These are phyloP conservation scores for Dicerorhinus sumatrensis DNA, from an alignment of 2,113 vertebrate species.

Conservation along the genomic window DNA sequence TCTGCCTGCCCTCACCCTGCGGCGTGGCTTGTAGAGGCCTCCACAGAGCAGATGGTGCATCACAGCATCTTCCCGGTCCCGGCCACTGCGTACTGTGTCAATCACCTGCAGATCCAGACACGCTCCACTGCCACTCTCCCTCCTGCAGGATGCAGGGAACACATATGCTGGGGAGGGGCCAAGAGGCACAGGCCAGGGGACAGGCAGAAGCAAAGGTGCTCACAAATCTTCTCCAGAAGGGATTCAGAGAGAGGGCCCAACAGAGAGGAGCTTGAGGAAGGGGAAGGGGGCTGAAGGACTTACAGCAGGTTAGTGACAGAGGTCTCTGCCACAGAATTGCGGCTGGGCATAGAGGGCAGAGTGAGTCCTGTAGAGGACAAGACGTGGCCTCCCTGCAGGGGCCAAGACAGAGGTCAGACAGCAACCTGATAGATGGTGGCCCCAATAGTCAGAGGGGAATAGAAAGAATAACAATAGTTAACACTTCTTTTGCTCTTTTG, in stretches of 20 bases:
- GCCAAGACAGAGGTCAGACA: conserved; percentile 50
- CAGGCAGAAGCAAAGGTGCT: background rate
- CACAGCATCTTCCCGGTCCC: conserved; percentile 94
- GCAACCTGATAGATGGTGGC: background rate
- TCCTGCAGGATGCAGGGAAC: conserved; percentile 83
- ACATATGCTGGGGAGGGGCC: background rate
- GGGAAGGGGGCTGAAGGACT: conserved; percentile 80
- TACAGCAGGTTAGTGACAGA: conserved; percentile 98
- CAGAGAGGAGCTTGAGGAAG: background rate
- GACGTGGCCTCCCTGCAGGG: conserved; percentile 93
- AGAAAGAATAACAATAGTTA: conserved; percentile 4
- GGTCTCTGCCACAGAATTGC: conserved; percentile 94
- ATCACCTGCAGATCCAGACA: conserved; percentile 98
- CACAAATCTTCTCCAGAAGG: background rate
- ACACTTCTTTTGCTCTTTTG: background rate
- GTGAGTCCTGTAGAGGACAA: conserved; percentile 93
- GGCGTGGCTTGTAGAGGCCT: conserved; percentile 96
- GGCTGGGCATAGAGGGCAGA: conserved; percentile 95
- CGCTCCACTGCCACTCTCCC: conserved; percentile 95
- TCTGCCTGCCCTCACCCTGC: conserved; percentile 87
- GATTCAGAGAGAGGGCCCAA: background rate
- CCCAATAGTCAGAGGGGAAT: conserved; percentile 2
- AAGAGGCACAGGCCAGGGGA: background rate
- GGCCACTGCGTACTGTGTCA: conserved; percentile 93
- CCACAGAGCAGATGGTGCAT: conserved; percentile 96